Percentiles rank a stretch among this genome's conserved stretches.
Conservation (phyloP, 2,888 invertebrate genomes). For the Xestia ashworthii region DNA sequence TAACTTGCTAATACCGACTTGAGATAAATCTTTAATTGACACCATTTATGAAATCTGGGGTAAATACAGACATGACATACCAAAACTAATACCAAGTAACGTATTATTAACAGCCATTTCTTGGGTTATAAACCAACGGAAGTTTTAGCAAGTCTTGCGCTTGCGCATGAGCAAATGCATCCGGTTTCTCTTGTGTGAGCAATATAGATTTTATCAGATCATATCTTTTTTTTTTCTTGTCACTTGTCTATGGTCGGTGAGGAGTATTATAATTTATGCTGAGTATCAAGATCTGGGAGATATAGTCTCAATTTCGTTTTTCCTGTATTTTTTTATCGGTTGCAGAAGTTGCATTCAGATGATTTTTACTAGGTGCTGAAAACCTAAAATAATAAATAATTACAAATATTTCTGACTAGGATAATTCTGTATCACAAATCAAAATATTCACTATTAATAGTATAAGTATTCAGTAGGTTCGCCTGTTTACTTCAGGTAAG, state of each 20-base stretch:
- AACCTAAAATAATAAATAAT: background rate
- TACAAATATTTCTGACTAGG: no score
- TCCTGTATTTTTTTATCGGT: background rate
- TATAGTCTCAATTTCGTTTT: background rate
- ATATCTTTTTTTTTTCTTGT: conserved; percentile 32
- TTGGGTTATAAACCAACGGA: conserved; percentile 32
- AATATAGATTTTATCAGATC: conserved; percentile 50
- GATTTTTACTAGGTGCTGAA: background rate
- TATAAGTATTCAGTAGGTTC: background rate
- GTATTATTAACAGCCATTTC: conserved; percentile 19
- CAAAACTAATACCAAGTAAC: background rate
- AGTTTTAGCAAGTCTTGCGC: conserved; percentile 42
- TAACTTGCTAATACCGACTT: background rate
- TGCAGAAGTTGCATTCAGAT: background rate
- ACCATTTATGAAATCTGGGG: background rate
- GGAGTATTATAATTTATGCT: conserved; percentile 24
- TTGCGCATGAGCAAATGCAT: conserved; percentile 35
- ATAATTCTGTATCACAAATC: no score
- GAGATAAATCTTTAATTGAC: background rate
- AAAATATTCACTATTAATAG: background rate
- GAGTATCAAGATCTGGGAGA: conserved; percentile 27
- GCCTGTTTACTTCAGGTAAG: background rate
- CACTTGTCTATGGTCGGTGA: conserved; percentile 9
- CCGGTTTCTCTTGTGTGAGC: conserved; percentile 54
- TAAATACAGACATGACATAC: conserved; percentile 3